Evolutionary conservation across 2,113 vertebrate species (phyloP).

Genomic region (Bubo bubo): DNA sequence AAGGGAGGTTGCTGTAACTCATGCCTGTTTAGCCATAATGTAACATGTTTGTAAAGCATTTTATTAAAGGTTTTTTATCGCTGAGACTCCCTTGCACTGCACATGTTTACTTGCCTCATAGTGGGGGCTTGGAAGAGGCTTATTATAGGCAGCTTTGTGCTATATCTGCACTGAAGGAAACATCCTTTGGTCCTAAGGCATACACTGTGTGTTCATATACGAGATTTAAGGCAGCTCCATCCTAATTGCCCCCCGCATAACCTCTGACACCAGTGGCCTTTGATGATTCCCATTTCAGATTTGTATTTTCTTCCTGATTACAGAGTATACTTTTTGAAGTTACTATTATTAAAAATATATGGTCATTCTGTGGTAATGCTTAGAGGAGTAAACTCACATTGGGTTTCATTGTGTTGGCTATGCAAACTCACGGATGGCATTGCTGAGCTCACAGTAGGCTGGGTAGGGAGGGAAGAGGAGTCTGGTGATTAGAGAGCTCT

Average conservation of each 20-base stretch:
- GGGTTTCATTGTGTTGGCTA: neutral
- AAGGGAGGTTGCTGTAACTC: neutral
- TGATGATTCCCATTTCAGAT: neutral
- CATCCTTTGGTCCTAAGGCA: neutral
- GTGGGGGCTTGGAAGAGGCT: neutral
- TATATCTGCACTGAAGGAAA: neutral
- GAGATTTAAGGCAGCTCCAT: neutral
- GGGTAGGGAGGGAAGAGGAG: neutral
- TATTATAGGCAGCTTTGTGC: neutral
- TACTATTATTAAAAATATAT: neutral
- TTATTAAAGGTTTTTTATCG: neutral
- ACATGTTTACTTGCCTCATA: neutral
- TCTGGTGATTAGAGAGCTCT: neutral
- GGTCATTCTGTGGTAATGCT: neutral
- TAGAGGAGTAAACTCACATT: neutral
- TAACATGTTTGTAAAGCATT: neutral
- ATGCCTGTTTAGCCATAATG: neutral
- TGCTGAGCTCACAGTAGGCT: neutral
- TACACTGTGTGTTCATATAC: accelerated
- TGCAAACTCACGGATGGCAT: neutral
- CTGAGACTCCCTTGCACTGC: neutral
- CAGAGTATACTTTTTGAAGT: neutral
- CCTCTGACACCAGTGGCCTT: neutral
- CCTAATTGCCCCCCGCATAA: neutral
- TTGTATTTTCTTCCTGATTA: neutral